A percentile compares a stretch with the other conserved stretches of the same genome.
These are phyloP conservation scores for Elysia chlorotica DNA, from an alignment of 1,140 invertebrate genomes.

Conservation along the genomic window DNA sequence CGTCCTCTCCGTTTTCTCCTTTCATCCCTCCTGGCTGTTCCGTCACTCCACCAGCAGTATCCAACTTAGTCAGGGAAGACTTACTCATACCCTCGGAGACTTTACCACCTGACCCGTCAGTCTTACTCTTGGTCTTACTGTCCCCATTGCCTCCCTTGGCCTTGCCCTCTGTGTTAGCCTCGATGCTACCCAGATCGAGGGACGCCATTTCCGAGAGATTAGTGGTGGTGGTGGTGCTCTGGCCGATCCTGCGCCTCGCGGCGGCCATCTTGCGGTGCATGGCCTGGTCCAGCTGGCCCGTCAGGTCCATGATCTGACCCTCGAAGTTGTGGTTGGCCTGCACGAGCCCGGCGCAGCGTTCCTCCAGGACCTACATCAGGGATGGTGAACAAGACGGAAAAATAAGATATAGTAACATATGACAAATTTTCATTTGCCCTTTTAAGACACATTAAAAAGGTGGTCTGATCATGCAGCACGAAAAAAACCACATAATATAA, in stretches of 20 bases:
- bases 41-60: not conserved
- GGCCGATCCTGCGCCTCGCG: not conserved
- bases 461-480: not conserved
- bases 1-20: too few species aligned
- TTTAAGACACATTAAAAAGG: not conserved
- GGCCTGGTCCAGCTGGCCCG: slow-evolving; percentile 36
- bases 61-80: not conserved
- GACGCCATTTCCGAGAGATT: not conserved
- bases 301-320: slow-evolving; percentile 37
- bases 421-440: not conserved
- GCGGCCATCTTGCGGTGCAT: not conserved
- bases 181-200: not conserved
- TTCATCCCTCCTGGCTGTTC: not conserved
- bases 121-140: too few species aligned
- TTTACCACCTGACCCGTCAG: not conserved
- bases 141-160: too few species aligned
- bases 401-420: too few species aligned
- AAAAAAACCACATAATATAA: not conserved
- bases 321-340: slow-evolving; percentile 44
- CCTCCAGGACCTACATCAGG: slow-evolving; percentile 41
- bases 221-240: too few species aligned
- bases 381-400: not conserved
- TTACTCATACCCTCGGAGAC: not conserved
- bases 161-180: not conserved
- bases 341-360: slow-evolving; percentile 39